A percentile compares a stretch with the other conserved stretches of the same genome.
These are phyloP conservation scores for Anthopleura sola DNA, from an alignment of 64 coral and sea anemone species.

Conservation along the genomic window DNA sequence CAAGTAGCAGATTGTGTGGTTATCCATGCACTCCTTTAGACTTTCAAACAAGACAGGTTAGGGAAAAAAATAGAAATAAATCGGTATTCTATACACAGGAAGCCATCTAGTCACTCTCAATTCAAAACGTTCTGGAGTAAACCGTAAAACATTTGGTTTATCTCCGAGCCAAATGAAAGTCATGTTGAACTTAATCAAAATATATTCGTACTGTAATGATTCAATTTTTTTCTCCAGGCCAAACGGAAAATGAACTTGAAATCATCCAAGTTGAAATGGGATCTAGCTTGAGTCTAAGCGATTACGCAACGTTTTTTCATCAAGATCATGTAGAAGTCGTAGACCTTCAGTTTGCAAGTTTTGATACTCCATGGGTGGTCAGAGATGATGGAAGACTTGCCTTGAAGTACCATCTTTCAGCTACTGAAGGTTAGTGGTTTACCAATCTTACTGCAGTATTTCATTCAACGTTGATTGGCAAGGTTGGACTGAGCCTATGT, in stretches of 20 bases:
- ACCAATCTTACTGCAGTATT: background rate
- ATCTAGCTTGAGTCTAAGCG: background rate
- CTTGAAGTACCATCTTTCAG: background rate
- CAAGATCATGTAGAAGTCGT: background rate
- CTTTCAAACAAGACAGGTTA: no score
- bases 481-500: no score
- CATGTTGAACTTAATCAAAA: background rate
- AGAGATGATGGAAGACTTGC: background rate
- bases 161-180: no score
- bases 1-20: no score
- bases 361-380: background rate
- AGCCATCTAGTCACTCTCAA: no score
- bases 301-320: background rate
- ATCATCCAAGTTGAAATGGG: conserved; percentile 14
- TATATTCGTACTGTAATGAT: no score
- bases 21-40: no score
- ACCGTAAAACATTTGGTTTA: no score
- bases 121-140: no score
- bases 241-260: conserved; percentile 1
- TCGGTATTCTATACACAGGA: no score
- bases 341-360: background rate
- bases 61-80: no score
- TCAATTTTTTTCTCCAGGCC: background rate
- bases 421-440: background rate
- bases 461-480: no score